Percentiles rank a stretch among this genome's conserved stretches.
Evolutionary conservation across 2,797 vertebrate species (phyloP).

Genomic region (Hippopotamyrus pictus): DNA sequence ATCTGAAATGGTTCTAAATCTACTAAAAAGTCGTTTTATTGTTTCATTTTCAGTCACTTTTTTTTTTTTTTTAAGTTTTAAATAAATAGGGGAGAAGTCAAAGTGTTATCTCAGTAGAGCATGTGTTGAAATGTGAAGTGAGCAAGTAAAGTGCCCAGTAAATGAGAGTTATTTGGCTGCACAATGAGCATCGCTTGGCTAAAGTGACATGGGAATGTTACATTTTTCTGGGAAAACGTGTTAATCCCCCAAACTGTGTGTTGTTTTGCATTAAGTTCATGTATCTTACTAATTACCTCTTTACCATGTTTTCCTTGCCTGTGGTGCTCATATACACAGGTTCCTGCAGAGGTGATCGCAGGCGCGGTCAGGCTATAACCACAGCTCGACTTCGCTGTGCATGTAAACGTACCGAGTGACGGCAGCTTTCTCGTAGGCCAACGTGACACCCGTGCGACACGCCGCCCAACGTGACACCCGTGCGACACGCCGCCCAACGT

Average conservation of each 20-base stretch:
- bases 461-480: too few species aligned
- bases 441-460: not conserved
- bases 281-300: not conserved
- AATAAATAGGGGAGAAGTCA: not conserved
- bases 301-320: not conserved
- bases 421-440: not conserved
- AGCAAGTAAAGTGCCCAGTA: not conserved
- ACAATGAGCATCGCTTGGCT: not conserved
- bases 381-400: too few species aligned
- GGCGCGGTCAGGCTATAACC: too few species aligned
- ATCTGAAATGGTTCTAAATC: not conserved
- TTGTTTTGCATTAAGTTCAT: not conserved
- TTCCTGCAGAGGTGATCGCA: not conserved
- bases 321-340: not conserved
- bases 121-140: not conserved
- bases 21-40: not conserved
- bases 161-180: not conserved
- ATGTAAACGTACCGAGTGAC: not conserved
- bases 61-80: not conserved
- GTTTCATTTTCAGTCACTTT: not conserved
- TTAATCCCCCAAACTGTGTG: not conserved
- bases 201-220: not conserved
- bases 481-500: too few species aligned
- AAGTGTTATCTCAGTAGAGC: not conserved
- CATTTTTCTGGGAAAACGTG: not conserved